These are phyloP conservation scores for Gymnorhina tibicen DNA, from an alignment of 2,113 vertebrate genomes.

Conservation along the genomic window DNA sequence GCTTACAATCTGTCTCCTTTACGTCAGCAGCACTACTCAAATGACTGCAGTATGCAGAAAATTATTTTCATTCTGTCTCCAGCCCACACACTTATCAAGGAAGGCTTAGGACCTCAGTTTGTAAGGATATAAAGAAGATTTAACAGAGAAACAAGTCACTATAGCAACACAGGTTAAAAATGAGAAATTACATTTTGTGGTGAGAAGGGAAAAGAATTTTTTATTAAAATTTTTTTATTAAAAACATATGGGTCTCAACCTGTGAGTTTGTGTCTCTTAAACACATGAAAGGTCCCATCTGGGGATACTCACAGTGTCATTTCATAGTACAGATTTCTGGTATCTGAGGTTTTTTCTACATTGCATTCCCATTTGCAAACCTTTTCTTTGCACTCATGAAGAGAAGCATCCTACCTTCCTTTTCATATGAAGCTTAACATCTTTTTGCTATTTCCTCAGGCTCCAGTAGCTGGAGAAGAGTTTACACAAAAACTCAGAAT, in stretches of 20 bases:
- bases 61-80: neutral
- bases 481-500: neutral
- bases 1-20: neutral
- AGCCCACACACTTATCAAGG: neutral
- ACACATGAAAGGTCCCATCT: neutral
- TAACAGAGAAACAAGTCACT: conserved; percentile 6
- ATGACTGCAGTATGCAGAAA: neutral
- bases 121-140: neutral
- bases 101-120: neutral
- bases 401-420: neutral
- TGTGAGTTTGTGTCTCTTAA: neutral
- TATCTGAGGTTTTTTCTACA: neutral
- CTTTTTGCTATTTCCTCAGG: neutral
- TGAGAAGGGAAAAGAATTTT: neutral
- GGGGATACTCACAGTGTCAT: neutral
- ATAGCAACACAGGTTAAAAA: conserved; percentile 1
- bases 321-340: neutral
- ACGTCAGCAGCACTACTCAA: neutral
- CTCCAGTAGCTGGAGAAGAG: neutral
- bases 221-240: neutral
- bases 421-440: neutral
- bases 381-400: neutral
- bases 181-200: neutral
- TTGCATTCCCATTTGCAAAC: neutral
- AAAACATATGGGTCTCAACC: neutral